A percentile compares a stretch with the other conserved stretches of the same genome.
Evolutionary conservation across 2,113 vertebrate genomes (phyloP).

Genomic region (Cettia cetti): DNA sequence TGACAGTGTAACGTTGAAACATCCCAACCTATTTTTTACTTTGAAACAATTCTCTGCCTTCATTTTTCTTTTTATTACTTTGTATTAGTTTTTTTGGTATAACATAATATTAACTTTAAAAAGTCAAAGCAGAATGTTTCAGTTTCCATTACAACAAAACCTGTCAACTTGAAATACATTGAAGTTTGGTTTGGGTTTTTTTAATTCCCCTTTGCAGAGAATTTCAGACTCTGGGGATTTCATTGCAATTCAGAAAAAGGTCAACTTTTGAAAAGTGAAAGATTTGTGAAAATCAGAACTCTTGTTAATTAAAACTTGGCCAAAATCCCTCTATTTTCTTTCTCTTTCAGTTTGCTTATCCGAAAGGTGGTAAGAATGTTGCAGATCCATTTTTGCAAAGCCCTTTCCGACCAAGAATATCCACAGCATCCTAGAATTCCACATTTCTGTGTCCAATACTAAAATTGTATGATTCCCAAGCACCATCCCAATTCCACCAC

Average conservation of each 20-base stretch:
- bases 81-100: not conserved
- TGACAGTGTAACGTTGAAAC: not conserved
- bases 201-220: not conserved
- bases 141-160: not conserved
- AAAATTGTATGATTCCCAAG: not conserved
- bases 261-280: not conserved
- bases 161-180: not conserved
- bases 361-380: not conserved
- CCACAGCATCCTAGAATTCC: not conserved
- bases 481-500: not conserved
- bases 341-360: not conserved
- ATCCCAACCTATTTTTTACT: not conserved
- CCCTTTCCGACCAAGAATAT: not conserved
- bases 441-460: not conserved
- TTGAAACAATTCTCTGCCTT: not conserved
- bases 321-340: not conserved
- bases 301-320: not conserved
- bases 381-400: not conserved
- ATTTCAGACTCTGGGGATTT: not conserved
- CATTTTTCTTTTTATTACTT: not conserved
- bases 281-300: not conserved
- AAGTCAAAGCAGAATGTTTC: conserved; percentile 12
- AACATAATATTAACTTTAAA: not conserved
- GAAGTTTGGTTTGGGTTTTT: not conserved
- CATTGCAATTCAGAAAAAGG: not conserved